Evolutionary conservation across 1,140 invertebrate genomes (phyloP), one percentile per base, ranked within the genome.

Genomic region (Drosophila ercepeae): DNA sequence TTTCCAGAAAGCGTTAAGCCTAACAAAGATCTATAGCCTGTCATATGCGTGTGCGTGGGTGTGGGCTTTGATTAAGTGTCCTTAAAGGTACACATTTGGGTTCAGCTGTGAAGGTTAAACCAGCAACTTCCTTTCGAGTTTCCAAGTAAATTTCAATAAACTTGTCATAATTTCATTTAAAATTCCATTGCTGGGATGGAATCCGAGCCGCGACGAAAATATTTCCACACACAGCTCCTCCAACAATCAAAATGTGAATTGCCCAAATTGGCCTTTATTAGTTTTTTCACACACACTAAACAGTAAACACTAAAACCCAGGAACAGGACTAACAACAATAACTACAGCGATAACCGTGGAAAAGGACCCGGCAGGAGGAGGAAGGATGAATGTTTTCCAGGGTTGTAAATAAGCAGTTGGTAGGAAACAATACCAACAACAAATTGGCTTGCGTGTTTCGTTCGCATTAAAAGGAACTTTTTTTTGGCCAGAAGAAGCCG

Each of bases 251-350:
- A 45, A 63, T 54, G 49, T 53, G 76, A 67, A 82, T 82, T 88
- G 82, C 77, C 78, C 63, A 88, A 88, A 88, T 88, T 88, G 82
- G 69, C 65, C 77, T 89, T 88, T 88, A 88, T 88, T 88, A 88
- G 77, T 88, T 88, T 88, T 88, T 88, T 88, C 82, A 88, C 82
- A 88, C 82, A 88, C 82, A 75, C 77, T 88, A 88, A 88, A 86
- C 52, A 58, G 49, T n/a, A n/a, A n/a, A n/a, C 45, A 25, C 36
- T 23, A 18, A 25, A 11, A 11, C 34, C 9, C 21, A 57, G 25
- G 49, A 52, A 19, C 29, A 52, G 19, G 2, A 21, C 2, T 32
- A 71, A 46, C 21, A 54, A 39, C 41, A 29, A 44, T 3, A 36
- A 51, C 16, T 27, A 29, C 8, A 7, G 34, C 32, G 27, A 65